phyloP scores from a whole-genome alignment of 2,797 vertebrate genomes.

The Megalops cyprinoides region DNA sequence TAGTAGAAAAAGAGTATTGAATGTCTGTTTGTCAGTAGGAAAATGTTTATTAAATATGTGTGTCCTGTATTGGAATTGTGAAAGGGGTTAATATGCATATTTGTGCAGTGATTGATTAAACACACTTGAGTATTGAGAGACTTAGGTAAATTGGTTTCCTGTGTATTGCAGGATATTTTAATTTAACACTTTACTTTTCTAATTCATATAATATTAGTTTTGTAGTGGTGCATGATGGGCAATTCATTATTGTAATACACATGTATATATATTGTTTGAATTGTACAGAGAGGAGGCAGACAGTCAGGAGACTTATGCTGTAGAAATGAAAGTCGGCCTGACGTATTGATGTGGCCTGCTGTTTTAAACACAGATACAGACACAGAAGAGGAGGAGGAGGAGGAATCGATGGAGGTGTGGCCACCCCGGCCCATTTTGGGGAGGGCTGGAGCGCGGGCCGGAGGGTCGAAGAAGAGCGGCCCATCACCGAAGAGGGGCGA shows the following conservation, averaged over 20 bases:
- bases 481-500: conserved; percentile 59
- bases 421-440: conserved; percentile 70
- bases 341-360: background rate
- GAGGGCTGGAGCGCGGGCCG: conserved; percentile 59
- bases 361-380: conserved; percentile 83
- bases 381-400: conserved; percentile 83
- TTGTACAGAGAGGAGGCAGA: background rate
- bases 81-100: background rate
- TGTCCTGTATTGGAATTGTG: background rate
- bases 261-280: background rate
- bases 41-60: background rate
- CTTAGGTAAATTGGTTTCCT: too few relatives aligned
- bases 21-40: too few relatives aligned
- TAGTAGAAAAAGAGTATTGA: too few relatives aligned
- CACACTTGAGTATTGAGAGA: too few relatives aligned
- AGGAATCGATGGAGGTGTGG: conserved; percentile 85
- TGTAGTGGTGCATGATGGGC: too few relatives aligned
- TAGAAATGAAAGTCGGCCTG: conserved; percentile 26
- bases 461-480: conserved; percentile 73
- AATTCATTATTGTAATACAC: background rate
- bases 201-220: background rate
- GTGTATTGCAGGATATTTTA: too few relatives aligned
- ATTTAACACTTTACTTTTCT: background rate
- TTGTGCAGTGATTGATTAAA: too few relatives aligned
- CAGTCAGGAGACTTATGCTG: too few relatives aligned